Base-by-base conservation (phyloP, 2,888 invertebrate genomes). In the Chironomus tentans region DNA sequence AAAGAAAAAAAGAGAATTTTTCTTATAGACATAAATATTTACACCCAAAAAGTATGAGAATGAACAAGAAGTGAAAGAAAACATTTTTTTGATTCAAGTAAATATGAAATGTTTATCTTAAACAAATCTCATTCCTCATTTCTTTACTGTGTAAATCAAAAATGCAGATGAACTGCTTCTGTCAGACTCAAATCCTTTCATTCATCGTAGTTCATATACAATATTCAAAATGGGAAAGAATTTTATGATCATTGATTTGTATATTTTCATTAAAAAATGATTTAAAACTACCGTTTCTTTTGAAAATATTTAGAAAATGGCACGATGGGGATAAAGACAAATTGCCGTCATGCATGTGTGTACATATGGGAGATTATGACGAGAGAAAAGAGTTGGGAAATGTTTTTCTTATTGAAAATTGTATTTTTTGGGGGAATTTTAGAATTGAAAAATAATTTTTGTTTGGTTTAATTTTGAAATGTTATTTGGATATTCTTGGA, bases 51-150 rank as follows among this genome's bases (percentile, higher is more conserved):
- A 28, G 7, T n/a, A n/a, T 28, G 24, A n/a, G 38, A 24, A 24
- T 18, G n/a, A 68, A 68, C 15, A 68, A 68, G 68, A 13, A 21
- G 15, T 4, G 13, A 22, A 15, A 72, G 46, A 28, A 72, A 15
- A 18, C 15, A 50, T 13, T 50, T n/a, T 15, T 15, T 62, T 73
- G 61, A 21, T 46, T 71, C 71, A 28, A 62, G 72, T 73, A 73
- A 73, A 73, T 73, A 73, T 38, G 62, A 73, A 73, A 62, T 73
- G 72, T 73, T 73, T 73, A 73, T 73, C 72, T 56, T 56, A 73
- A 73, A 73, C 72, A 72, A 72, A 72, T 28, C 38, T 38, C 38
- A 38, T 38, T 38, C 6, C 28, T 28, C 22, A 46, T 48, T 62
- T n/a, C n/a, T n/a, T n/a, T 18, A 18, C 22, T 73, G 7, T 62